Base-by-base conservation (phyloP, 2,113 vertebrate genomes). In the Chaetodon trifascialis region DNA sequence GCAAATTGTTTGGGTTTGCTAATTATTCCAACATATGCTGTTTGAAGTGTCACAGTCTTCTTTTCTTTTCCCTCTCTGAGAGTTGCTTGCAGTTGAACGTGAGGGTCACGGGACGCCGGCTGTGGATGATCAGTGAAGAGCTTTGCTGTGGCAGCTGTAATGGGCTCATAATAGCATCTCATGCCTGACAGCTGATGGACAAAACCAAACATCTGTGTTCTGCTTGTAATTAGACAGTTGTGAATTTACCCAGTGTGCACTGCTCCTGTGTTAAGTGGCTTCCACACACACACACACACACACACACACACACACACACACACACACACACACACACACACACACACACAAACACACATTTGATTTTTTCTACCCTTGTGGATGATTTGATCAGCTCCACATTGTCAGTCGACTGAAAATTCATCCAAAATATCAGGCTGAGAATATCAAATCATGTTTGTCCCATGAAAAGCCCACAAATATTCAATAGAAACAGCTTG, bases 21-120 rank as follows among this genome's bases (percentile, higher is more conserved):
- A 89, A 90, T 91, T 88, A 90, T 88, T 76, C 65, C 49, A 68
- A 75, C 88, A 88, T 86, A 90, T 89, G 91, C 79, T 77, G 83
- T 84, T 90, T 75, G 86, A 89, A 85, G 79, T 84, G 80, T 76
- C 69, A 63, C 64, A n/a, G 0, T 66, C 63, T 73, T 21, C n/a
- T n/a, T n/a, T 46, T 65, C 16, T 42, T 55, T 52, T n/a, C 44
- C 34, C 16, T 56, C 10, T 55, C 38, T 42, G 16, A 34, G 19
- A 47, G 34, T 66, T 70, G 6, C 65, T 47, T 68, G 7, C 16
- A 58, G 63, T 34, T 63, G 30, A 42, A n/a, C 71, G n/a, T 40
- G 17, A 0, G 16, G 25, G 30, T 25, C 66, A 73, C 74, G 80
- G 64, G 59, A 56, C 7, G 19, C 36, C n/a, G 30, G 56, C 2